Percentiles rank a stretch among this genome's conserved stretches.
Evolutionary conservation across 1,140 invertebrate genomes (phyloP).

Genomic region (Drosophila sucinea): DNA sequence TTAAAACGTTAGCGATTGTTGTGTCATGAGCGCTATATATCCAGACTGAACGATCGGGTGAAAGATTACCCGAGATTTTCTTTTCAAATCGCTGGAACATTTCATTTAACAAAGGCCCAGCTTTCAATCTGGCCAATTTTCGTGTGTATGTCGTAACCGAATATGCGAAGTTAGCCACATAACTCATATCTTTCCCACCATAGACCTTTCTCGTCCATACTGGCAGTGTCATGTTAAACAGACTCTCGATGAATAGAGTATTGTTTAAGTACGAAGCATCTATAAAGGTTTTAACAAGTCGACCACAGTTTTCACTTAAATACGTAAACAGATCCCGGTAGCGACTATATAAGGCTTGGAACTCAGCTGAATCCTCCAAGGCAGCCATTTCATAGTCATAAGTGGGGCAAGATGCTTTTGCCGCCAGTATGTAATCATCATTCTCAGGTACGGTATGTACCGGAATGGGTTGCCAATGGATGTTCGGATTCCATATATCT

Average conservation of each 20-base stretch:
- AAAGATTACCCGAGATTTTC: constrained; percentile 80
- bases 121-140: constrained; percentile 84
- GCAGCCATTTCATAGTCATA: constrained; percentile 86
- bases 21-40: constrained; percentile 93
- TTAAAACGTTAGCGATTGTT: constrained; percentile 90
- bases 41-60: constrained; percentile 86
- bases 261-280: constrained; percentile 87
- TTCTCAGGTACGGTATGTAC: constrained; percentile 90
- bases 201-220: constrained; percentile 87
- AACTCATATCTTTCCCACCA: constrained; percentile 83
- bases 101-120: constrained; percentile 87
- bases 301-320: constrained; percentile 86
- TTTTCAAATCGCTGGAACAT: constrained; percentile 86
- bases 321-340: constrained; percentile 87
- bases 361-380: constrained; percentile 85
- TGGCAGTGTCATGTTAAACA: constrained; percentile 87
- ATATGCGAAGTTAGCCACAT: constrained; percentile 85
- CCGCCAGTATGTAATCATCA: constrained; percentile 86
- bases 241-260: constrained; percentile 87
- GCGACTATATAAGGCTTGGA: constrained; percentile 85
- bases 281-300: constrained; percentile 83
- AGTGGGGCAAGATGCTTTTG: constrained; percentile 87
- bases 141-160: constrained; percentile 84
- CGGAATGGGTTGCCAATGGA: constrained; percentile 95
- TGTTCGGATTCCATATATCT: constrained; percentile 87